A percentile compares a stretch with the other conserved stretches of the same genome.
Evolutionary conservation across 2,888 invertebrate species (phyloP).

Genomic region (Colostygia pectinataria): DNA sequence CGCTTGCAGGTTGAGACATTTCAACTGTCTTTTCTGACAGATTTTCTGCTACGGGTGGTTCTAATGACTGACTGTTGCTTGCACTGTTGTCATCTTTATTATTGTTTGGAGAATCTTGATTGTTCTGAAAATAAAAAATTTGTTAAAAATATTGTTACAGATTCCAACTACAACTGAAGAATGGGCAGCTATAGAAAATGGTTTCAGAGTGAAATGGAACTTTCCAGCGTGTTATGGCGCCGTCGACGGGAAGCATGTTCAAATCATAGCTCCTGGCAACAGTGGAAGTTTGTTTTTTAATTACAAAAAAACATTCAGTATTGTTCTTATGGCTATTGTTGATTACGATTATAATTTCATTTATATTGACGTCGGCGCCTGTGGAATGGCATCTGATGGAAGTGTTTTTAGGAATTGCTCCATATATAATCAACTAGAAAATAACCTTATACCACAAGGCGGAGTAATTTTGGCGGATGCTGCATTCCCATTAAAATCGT

Average conservation of each 20-base stretch:
- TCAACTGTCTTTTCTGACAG: conserved; percentile 21
- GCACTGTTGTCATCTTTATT: conserved; percentile 28
- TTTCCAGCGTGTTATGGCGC: too few species aligned
- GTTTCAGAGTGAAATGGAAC: too few species aligned
- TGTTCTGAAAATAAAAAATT: conserved; percentile 25
- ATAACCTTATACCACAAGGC: conserved; percentile 18
- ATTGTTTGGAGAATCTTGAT: conserved; percentile 24
- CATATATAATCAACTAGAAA: conserved; percentile 20
- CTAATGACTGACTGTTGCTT: conserved; percentile 29
- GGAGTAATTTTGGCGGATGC: conserved; percentile 25
- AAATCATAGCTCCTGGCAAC: too few species aligned
- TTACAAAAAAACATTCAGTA: conserved; percentile 25
- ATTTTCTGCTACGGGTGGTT: conserved; percentile 26
- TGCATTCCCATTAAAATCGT: conserved; percentile 17
- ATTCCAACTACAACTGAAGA: conserved; percentile 21
- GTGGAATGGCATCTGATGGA: conserved; percentile 26
- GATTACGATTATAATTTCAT: conserved; percentile 25
- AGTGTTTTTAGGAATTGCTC: conserved; percentile 25
- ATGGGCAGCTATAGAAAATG: conserved; percentile 23
- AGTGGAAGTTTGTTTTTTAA: conserved; percentile 21
- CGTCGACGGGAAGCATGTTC: too few species aligned
- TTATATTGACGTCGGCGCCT: conserved; percentile 25
- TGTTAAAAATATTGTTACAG: conserved; percentile 24
- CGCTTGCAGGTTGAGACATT: conserved; percentile 22
- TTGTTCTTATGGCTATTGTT: conserved; percentile 25